These are phyloP conservation scores for Amphiura filiformis DNA, from an alignment of 35 echinoderm and acorn worm species.

Conservation along the genomic window DNA sequence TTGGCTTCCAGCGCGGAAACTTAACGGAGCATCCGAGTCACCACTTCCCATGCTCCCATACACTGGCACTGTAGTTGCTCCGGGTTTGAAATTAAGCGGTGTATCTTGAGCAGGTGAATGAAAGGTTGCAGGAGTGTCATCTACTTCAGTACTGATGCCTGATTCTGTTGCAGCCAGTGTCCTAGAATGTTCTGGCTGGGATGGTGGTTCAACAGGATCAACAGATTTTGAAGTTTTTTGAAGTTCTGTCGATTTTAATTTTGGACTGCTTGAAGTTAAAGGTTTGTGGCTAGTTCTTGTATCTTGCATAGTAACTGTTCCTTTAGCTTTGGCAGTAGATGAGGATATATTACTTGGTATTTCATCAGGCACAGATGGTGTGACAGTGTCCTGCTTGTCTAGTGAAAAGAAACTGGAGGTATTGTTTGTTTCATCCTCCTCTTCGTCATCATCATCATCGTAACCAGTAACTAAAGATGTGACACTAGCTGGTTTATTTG, in stretches of 20 bases:
- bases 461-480: conserved; percentile 30
- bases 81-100: conserved; percentile 20
- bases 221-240: too few species aligned
- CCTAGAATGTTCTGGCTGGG: too few species aligned
- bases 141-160: too few species aligned
- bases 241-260: too few species aligned
- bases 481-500: background rate
- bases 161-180: too few species aligned
- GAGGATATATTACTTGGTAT: background rate
- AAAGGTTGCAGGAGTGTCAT: background rate
- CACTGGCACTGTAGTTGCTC: background rate
- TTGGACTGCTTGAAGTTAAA: background rate
- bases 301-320: background rate
- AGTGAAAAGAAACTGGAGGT: conserved; percentile 56
- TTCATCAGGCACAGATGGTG: background rate
- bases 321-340: background rate
- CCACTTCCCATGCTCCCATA: background rate
- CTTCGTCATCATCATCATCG: conserved; percentile 57
- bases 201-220: too few species aligned
- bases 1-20: background rate
- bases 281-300: background rate
- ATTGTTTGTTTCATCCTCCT: conserved; percentile 34
- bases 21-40: background rate
- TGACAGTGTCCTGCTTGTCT: background rate
- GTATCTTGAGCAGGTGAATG: conserved; percentile 6